Evolutionary conservation across 2,797 vertebrate genomes (phyloP).

Genomic region (Acipenser ruthenus): DNA sequence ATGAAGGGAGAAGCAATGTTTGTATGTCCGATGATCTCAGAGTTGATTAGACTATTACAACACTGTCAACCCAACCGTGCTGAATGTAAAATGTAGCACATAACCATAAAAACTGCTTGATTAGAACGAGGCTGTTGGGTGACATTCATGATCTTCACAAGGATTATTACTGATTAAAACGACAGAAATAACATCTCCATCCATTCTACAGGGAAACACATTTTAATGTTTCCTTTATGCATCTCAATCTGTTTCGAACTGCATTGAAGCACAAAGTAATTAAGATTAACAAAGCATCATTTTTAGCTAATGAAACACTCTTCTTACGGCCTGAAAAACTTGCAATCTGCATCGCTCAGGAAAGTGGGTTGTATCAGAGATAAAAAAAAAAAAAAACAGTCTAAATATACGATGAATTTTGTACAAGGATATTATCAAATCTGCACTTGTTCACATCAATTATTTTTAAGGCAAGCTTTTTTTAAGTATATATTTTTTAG

Average conservation of each 20-base stretch:
- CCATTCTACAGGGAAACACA: not conserved
- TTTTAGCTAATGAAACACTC: not conserved
- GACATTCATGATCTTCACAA: not conserved
- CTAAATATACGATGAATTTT: too few relatives aligned
- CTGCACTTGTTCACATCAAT: too few relatives aligned
- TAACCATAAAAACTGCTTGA: not conserved
- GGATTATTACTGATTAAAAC: not conserved
- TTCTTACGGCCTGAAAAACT: not conserved
- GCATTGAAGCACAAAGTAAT: conserved; percentile 1
- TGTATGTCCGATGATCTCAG: too few relatives aligned
- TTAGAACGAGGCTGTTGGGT: not conserved
- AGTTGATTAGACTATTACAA: too few relatives aligned
- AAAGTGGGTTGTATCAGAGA: too few relatives aligned
- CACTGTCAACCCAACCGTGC: not conserved
- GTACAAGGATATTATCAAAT: too few relatives aligned
- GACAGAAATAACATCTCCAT: conserved; percentile 2
- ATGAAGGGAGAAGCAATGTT: too few relatives aligned
- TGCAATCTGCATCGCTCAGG: not conserved
- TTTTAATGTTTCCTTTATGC: not conserved
- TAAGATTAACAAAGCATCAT: conserved; percentile 1
- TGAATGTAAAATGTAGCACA: not conserved
- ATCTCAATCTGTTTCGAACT: not conserved
- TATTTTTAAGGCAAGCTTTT: too few relatives aligned
- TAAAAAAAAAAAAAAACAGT: too few relatives aligned
- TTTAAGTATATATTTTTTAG: too few relatives aligned